Evolutionary conservation across 2,113 vertebrate genomes (phyloP).

Genomic region (Mirza zaza): DNA sequence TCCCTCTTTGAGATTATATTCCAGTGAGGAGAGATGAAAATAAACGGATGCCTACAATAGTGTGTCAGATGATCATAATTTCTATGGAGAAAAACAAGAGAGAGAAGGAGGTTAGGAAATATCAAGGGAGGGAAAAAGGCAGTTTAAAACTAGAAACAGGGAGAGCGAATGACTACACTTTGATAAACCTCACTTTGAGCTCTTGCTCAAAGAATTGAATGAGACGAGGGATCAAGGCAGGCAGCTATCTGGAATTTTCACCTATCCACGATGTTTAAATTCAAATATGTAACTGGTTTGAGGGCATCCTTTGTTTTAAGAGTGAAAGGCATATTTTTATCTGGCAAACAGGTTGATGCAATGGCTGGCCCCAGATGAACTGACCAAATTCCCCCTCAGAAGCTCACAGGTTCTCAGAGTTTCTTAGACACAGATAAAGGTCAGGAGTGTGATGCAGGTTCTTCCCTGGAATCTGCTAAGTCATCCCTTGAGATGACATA

Average conservation of each 20-base stretch:
- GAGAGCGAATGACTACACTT: too few relatives aligned
- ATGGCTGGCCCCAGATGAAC: background rate
- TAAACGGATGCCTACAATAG: background rate
- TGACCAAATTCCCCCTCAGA: background rate
- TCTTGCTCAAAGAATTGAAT: too few relatives aligned
- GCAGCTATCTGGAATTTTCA: background rate
- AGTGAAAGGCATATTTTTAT: background rate
- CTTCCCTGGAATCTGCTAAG: background rate
- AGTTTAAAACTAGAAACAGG: background rate
- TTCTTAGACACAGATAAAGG: background rate
- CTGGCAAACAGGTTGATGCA: background rate
- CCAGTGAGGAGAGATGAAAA: background rate
- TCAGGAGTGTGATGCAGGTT: background rate
- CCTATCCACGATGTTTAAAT: background rate
- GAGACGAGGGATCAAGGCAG: accelerated
- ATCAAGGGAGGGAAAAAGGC: too few relatives aligned
- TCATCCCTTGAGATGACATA: background rate
- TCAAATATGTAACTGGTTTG: background rate
- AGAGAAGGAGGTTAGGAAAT: background rate
- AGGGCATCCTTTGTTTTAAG: background rate
- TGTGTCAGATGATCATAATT: background rate
- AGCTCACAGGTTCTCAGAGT: background rate
- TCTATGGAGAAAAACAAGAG: background rate
- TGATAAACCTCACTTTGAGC: background rate
- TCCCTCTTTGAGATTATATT: background rate